These are phyloP conservation scores for Athrips mouffetella DNA, from an alignment of 2,888 invertebrate species.

Conservation along the genomic window DNA sequence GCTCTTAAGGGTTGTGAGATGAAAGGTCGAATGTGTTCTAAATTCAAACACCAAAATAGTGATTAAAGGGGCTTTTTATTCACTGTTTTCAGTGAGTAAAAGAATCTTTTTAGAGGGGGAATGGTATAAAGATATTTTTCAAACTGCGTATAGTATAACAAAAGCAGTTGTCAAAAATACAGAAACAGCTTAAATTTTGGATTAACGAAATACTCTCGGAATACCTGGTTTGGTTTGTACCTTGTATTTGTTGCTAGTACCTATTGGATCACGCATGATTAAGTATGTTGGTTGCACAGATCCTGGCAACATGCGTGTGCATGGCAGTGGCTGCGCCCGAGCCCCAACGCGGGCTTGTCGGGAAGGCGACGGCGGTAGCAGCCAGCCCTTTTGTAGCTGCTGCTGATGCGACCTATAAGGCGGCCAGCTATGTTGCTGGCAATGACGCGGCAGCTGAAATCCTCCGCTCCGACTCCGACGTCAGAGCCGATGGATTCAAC, in stretches of 20 bases:
- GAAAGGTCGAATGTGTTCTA: too few species aligned
- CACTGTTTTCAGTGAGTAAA: too few species aligned
- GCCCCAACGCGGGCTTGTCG: neutral
- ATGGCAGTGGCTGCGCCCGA: constrained; percentile 9
- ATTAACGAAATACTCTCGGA: neutral
- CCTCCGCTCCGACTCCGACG: constrained; percentile 33
- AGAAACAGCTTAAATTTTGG: neutral
- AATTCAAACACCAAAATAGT: too few species aligned
- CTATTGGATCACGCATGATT: too few species aligned
- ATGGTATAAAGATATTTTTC: too few species aligned
- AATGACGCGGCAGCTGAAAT: constrained; percentile 21
- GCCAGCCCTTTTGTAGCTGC: neutral
- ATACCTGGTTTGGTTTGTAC: neutral
- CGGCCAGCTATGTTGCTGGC: neutral
- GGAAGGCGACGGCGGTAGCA: neutral
- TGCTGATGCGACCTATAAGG: neutral
- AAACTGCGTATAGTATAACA: too few species aligned
- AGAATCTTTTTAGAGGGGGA: too few species aligned
- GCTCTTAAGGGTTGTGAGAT: too few species aligned
- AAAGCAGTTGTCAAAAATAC: neutral
- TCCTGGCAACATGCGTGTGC: constrained; percentile 9
- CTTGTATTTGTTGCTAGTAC: too few species aligned
- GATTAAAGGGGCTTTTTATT: too few species aligned
- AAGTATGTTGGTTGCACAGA: neutral
- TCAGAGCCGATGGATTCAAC: constrained; percentile 33